Percentiles rank a stretch among this genome's conserved stretches.
Conservation (phyloP, 1,140 invertebrate species). For the Vollenhovia emeryi region DNA sequence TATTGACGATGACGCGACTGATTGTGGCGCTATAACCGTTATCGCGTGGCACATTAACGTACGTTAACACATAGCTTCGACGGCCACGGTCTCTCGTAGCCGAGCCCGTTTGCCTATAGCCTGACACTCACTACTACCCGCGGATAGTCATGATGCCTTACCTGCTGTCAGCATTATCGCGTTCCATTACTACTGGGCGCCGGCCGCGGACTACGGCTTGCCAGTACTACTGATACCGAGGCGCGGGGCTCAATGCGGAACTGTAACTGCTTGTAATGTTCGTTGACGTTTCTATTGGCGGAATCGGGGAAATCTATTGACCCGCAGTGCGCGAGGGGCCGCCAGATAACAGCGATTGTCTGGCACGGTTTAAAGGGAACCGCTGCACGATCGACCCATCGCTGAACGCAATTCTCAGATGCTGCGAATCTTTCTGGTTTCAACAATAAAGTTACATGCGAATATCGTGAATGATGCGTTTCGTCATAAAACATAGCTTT, state of each 20-base stretch:
- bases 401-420: not conserved
- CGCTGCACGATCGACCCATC: not conserved
- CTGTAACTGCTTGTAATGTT: conserved; percentile 48
- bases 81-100: not conserved
- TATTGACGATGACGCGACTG: conserved; percentile 52
- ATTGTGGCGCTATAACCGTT: conserved; percentile 38
- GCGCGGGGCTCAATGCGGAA: conserved; percentile 14
- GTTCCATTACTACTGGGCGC: conserved; percentile 26
- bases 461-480: not conserved
- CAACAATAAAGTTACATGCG: not conserved
- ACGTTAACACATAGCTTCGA: conserved; percentile 38
- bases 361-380: not conserved
- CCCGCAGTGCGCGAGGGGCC: not conserved
- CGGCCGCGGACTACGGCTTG: conserved; percentile 21
- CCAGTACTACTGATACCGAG: conserved; percentile 40
- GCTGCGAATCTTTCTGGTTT: not conserved
- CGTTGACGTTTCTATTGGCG: conserved; percentile 55
- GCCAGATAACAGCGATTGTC: conserved; percentile 32
- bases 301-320: conserved; percentile 37
- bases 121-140: conserved; percentile 39
- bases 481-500: not conserved
- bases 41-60: conserved; percentile 44
- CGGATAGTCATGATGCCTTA: conserved; percentile 42
- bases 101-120: conserved; percentile 3
- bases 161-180: conserved; percentile 53